Base-by-base conservation (phyloP, 2,888 invertebrate species). In the Colostygia pectinataria region DNA sequence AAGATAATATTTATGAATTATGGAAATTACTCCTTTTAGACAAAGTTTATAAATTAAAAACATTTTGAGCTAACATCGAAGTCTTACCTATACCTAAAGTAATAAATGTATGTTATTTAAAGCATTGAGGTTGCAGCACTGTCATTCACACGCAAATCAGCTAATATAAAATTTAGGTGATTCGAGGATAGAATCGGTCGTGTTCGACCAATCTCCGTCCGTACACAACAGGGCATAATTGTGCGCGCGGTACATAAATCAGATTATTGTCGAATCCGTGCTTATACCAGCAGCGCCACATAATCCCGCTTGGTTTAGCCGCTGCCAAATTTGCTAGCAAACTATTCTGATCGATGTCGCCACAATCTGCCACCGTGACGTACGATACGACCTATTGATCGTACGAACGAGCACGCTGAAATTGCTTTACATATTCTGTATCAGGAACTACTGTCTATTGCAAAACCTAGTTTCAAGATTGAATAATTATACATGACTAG, bases 271-370 rank as follows among this genome's bases (percentile, higher is more conserved):
- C 52, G 61, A 68, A 67, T 66, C 57, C 63, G 59, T 49, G 53
- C 41, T 25, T 57, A 61, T 55, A 53, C 53, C 27, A 45, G 29
- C 55, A 51, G 48, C 63, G 60, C 61, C 66, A 65, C 62, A 65
- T 70, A 82, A 80, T 77, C 78, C 76, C 68, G 69, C 70, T 71
- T 65, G 74, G 77, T 71, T 60, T 71, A 71, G 70, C 74, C 69
- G 77, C 76, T 81, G 82, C 78, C 82, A 83, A 83, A 80, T 83
- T 80, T 78, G 77, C 73, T 68, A 72, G 78, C 76, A 76, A 74
- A 75, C 78, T 75, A 72, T 75, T 72, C 70, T 80, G 81, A 81
- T 80, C 71, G 76, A 80, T 81, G 82, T 79, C 76, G 59, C 80
- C 79, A 72, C 81, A 82, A 77, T 76, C 68, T 77, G 76, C 72